These are phyloP conservation scores for Apeira syringaria DNA, from an alignment of 2,888 invertebrate genomes.

Conservation along the genomic window DNA sequence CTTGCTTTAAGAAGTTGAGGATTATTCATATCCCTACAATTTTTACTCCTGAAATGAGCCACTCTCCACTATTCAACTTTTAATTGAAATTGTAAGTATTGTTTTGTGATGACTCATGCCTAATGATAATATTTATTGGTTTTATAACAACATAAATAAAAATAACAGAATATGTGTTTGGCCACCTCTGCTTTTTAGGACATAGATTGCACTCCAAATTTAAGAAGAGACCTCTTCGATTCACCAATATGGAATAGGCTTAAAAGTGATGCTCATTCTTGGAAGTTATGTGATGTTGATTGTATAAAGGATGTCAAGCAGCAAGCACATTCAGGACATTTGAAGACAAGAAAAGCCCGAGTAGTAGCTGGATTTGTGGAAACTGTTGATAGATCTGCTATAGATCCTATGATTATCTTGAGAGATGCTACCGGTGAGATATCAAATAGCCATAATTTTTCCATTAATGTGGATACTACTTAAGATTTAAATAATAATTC, in stretches of 20 bases:
- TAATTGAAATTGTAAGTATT: too few relatives aligned
- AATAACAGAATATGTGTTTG: too few relatives aligned
- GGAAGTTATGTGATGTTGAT: constrained; percentile 53
- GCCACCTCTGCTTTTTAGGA: constrained; percentile 53
- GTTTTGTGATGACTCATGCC: too few relatives aligned
- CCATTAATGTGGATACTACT: too few relatives aligned
- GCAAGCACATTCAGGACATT: constrained; percentile 57
- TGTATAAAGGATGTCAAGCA: constrained; percentile 65
- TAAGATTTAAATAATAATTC: too few relatives aligned
- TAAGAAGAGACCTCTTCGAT: constrained; percentile 60
- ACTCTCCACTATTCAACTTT: too few relatives aligned
- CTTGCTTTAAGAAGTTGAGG: too few relatives aligned
- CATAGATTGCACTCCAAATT: constrained; percentile 62
- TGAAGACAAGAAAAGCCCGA: constrained; percentile 65
- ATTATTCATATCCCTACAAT: too few relatives aligned
- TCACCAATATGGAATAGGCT: constrained; percentile 64
- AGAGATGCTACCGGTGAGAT: constrained; percentile 63
- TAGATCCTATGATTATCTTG: constrained; percentile 66
- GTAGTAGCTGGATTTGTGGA: constrained; percentile 68
- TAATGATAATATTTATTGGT: too few relatives aligned
- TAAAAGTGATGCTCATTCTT: constrained; percentile 51
- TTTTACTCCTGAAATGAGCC: too few relatives aligned
- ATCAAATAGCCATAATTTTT: too few relatives aligned
- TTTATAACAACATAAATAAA: too few relatives aligned
- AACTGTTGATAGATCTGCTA: constrained; percentile 68